A percentile compares a stretch with the other conserved stretches of the same genome.
These are phyloP conservation scores for Columba livia DNA, from an alignment of 2,113 vertebrate species.

Conservation along the genomic window DNA sequence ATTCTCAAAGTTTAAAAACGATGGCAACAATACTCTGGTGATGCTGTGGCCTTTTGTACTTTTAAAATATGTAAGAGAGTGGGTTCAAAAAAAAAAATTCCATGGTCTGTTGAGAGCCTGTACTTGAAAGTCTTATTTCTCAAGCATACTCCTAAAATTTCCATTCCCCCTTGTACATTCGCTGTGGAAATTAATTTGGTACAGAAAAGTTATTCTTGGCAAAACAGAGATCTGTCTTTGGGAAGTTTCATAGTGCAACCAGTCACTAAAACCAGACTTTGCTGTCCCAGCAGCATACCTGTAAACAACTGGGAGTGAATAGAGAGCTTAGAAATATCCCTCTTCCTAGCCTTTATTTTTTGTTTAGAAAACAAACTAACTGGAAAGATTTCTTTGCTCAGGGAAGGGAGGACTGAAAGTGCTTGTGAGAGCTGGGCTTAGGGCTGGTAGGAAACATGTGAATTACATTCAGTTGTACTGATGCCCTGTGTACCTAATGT, in stretches of 20 bases:
- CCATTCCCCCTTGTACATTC: not conserved
- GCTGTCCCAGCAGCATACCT: slow-evolving; percentile 1
- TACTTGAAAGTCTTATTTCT: slow-evolving; percentile 11
- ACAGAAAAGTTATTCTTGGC: slow-evolving; percentile 67
- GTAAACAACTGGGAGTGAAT: slow-evolving; percentile 51
- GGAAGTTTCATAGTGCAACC: slow-evolving; percentile 28
- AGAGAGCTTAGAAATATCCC: slow-evolving; percentile 45
- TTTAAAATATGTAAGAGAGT: not conserved
- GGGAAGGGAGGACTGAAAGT: slow-evolving; percentile 7
- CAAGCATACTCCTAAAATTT: slow-evolving; percentile 45
- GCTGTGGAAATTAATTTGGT: slow-evolving; percentile 47
- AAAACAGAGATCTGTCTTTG: not conserved
- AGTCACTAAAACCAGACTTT: slow-evolving; percentile 35
- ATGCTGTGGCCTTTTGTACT: not conserved
- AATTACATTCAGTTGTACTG: not conserved
- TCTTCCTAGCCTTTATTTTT: not conserved
- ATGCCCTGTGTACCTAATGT: not conserved
- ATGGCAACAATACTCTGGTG: not conserved
- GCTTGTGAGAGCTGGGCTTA: not conserved
- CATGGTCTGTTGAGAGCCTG: not conserved
- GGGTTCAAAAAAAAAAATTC: not conserved
- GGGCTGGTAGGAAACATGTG: not conserved
- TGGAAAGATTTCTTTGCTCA: not conserved
- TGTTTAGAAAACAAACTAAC: slow-evolving; percentile 48
- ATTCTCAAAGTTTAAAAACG: not conserved